phyloP scores from a whole-genome alignment of 2,888 invertebrate species.

The Lycaena phlaeas region DNA sequence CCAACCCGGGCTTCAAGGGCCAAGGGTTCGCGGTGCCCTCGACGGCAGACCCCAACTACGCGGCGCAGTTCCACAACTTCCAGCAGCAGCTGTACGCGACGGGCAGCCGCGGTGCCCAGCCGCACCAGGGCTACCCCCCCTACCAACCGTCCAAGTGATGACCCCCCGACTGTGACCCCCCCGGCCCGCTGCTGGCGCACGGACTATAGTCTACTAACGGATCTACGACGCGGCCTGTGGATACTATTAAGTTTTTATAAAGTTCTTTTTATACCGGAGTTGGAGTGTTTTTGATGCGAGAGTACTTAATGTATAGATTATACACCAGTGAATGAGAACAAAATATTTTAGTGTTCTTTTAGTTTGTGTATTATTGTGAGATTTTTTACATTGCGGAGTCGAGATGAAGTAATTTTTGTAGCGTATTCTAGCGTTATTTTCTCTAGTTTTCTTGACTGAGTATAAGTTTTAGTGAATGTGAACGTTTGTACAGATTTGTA shows the following conservation, averaged over 20 bases:
- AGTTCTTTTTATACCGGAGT: slow-evolving; percentile 15
- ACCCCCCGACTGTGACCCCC: slow-evolving; percentile 25
- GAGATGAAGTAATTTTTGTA: slow-evolving; percentile 10
- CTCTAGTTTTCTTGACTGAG: slow-evolving; percentile 50
- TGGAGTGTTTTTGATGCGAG: slow-evolving; percentile 15
- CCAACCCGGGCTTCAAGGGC: slow-evolving; percentile 78
- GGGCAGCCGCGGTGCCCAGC: slow-evolving; percentile 54
- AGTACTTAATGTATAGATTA: slow-evolving; percentile 33
- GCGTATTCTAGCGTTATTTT: slow-evolving; percentile 20
- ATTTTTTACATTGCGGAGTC: slow-evolving; percentile 21
- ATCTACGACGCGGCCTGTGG: slow-evolving; percentile 20
- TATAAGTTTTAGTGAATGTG: slow-evolving; percentile 41
- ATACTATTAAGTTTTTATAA: slow-evolving; percentile 20
- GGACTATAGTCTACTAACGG: background rate
- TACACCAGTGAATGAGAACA: slow-evolving; percentile 33
- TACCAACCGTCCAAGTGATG: slow-evolving; percentile 67
- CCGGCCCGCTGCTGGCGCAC: slow-evolving; percentile 13
- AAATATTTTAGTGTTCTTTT: slow-evolving; percentile 43
- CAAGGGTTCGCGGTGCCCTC: slow-evolving; percentile 88
- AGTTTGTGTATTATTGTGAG: slow-evolving; percentile 39
- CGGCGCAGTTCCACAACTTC: slow-evolving; percentile 96
- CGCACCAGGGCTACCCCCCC: slow-evolving; percentile 59
- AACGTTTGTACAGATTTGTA: slow-evolving; percentile 55
- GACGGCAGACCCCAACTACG: slow-evolving; percentile 92
- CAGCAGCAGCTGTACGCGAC: slow-evolving; percentile 96